Evolutionary conservation across 1,140 invertebrate species (phyloP), one percentile per base, ranked within the genome.

Genomic region (Leptinotarsa texana): DNA sequence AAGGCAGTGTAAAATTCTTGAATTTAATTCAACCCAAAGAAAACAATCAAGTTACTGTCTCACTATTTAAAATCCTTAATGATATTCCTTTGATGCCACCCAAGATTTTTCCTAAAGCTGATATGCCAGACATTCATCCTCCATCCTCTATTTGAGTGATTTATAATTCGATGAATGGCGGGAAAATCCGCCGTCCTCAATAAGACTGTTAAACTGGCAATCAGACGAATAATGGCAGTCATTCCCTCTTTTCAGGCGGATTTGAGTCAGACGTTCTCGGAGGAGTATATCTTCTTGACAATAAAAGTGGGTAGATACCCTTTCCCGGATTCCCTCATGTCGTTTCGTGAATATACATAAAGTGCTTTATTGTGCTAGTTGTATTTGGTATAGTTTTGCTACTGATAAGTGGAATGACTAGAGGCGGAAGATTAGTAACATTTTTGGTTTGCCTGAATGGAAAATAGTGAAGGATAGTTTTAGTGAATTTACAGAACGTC

Each of bases 241-340:
- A 57, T 57, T 57, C 51, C n/a, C 15, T 57, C 51, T 57, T 57
- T 57, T 18, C 15, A 57, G n/a, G n/a, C 51, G 51, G 51, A 18
- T 57, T 57, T 17, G 51, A 57, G 51, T 57, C 51, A 18, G 51
- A 18, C 51, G 51, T 57, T 17, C 4, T 57, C n/a, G 51, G 8
- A 57, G 51, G 51, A 57, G n/a, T 57, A 57, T 57, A 57, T 57
- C 51, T 57, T 5, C 51, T 57, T n/a, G 51, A 57, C 51, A 57
- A 57, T 57, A 8, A 18, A 57, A 57, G 51, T 5, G 51, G 51
- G 5, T 57, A 42, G 33, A 11, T 57, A 57, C n/a, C 51, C 51
- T 57, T 42, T 57, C 51, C n/a, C 15, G 51, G n/a, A 15, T 57
- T 17, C 15, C 15, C 17, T 57, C 51, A 57, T 57, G 51, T 57